Evolutionary conservation across 2,888 invertebrate species (phyloP), one percentile per base, ranked within the genome.

Genomic region (Pandemis corylana): DNA sequence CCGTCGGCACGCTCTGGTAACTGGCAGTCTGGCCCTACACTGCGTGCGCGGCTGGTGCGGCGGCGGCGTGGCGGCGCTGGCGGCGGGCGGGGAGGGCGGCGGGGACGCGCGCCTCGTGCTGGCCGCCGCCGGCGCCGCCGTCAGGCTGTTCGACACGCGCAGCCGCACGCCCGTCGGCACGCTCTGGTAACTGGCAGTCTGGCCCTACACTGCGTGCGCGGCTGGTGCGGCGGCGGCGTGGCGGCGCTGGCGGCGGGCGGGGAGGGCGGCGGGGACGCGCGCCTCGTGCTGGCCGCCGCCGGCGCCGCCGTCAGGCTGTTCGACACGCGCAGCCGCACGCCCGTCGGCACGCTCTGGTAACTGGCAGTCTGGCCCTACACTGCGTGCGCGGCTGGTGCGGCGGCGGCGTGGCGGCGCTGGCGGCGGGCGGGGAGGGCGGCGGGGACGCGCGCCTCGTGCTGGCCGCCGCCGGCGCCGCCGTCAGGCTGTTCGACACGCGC

Each of bases 261-360:
- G 64, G 96, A 96, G 12, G 95, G 96, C 0, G 95, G 96, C 59
- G 96, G 96, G 5, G 96, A 95, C 85, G 95, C 81, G 87, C 95
- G 81, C 83, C 91, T 97, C 15, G 93, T 97, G 71, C 96, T 97
- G 83, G 97, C 97, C 44, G 97, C 97, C 0, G 97, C 97, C 0
- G 96, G 97, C 42, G 96, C 97, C 6, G 97, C 96, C 81, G 96
- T 98, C 13, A 95, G 97, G 80, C 95, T 98, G 9, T 98, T 97
- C 96, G 98, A 98, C 87, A 94, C 84, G 81, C 93, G 80, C 93
- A 95, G 80, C 89, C 95, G 82, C 63, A 94, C 95, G 68, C 97
- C 97, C 75, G 95, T 97, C 73, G 96, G 96, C 83, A 97, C 97
- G 0, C 90, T 97, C 0, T 96, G 95, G 95, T 95, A 78, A 82